Conservation (phyloP, 2,888 invertebrate genomes). For the Agrotis puta region DNA sequence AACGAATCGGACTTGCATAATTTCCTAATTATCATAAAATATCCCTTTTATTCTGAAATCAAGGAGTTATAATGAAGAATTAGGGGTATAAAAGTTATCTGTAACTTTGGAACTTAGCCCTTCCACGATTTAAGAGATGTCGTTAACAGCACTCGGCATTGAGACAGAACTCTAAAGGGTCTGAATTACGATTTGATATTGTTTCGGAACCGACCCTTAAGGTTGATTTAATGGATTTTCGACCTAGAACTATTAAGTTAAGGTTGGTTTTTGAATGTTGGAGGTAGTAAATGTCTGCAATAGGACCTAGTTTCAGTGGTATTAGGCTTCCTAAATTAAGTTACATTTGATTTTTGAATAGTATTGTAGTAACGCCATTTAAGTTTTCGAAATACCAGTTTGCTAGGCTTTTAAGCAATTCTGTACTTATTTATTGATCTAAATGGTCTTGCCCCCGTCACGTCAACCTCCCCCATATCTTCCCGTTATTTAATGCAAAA, state of each 20-base stretch:
- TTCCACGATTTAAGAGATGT: conserved; percentile 46
- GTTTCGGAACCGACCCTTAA: conserved; percentile 41
- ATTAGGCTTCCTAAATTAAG: conserved; percentile 2
- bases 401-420: not conserved
- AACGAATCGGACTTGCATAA: conserved; percentile 23
- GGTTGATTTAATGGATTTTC: conserved; percentile 2
- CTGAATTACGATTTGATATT: conserved; percentile 58
- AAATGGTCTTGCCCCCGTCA: too few relatives aligned
- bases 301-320: not conserved
- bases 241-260: not conserved
- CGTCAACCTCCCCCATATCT: too few relatives aligned
- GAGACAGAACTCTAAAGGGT: conserved; percentile 26
- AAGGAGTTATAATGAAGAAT: conserved; percentile 41
- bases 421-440: not conserved
- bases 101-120: conserved; percentile 37
- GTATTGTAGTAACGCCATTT: not conserved
- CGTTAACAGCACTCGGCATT: conserved; percentile 56
- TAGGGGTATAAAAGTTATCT: conserved; percentile 41
- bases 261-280: conserved; percentile 6
- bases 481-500: too few relatives aligned
- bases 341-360: not conserved
- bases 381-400: not conserved
- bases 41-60: conserved; percentile 44
- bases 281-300: not conserved
- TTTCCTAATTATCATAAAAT: conserved; percentile 24